Evolutionary conservation across 1,140 invertebrate genomes (phyloP).

Genomic region (Heterodera schachtii): DNA sequence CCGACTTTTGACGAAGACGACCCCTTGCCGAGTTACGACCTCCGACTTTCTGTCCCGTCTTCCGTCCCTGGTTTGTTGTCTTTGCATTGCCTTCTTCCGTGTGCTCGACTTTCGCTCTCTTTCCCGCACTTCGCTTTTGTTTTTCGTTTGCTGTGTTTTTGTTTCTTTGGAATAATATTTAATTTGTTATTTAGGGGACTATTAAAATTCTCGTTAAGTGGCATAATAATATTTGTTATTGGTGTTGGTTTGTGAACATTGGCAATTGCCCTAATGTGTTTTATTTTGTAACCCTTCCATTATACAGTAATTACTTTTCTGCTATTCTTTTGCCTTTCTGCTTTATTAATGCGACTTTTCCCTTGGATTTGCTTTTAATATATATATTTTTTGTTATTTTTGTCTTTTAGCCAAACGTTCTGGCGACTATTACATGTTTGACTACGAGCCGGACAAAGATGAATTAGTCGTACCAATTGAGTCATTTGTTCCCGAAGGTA

Average conservation of each 20-base stretch:
- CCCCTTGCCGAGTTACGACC: conserved; percentile 56
- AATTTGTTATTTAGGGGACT: neutral
- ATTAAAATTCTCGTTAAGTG: no score
- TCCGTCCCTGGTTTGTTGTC: conserved; percentile 17
- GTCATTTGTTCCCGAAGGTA: conserved; percentile 56
- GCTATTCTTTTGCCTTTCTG: neutral
- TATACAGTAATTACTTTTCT: no score
- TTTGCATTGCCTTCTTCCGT: neutral
- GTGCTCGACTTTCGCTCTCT: neutral
- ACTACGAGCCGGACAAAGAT: conserved; percentile 59
- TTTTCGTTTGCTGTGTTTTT: conserved; percentile 19
- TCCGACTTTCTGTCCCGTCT: conserved; percentile 25
- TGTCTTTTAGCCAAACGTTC: conserved; percentile 62
- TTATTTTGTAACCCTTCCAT: no score
- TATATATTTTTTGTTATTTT: conserved; percentile 8
- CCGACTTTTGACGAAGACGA: conserved; percentile 58
- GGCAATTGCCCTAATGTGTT: no score
- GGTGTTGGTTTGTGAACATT: no score
- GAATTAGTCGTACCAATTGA: conserved; percentile 54
- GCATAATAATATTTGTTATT: no score
- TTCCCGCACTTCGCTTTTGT: neutral
- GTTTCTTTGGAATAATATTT: neutral
- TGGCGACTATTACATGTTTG: conserved; percentile 66
- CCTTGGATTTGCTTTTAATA: neutral
- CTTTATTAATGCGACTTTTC: conserved; percentile 18